Evolutionary conservation across 2,888 invertebrate genomes (phyloP), one percentile per base, ranked within the genome.

Genomic region (Drosophila greeni): DNA sequence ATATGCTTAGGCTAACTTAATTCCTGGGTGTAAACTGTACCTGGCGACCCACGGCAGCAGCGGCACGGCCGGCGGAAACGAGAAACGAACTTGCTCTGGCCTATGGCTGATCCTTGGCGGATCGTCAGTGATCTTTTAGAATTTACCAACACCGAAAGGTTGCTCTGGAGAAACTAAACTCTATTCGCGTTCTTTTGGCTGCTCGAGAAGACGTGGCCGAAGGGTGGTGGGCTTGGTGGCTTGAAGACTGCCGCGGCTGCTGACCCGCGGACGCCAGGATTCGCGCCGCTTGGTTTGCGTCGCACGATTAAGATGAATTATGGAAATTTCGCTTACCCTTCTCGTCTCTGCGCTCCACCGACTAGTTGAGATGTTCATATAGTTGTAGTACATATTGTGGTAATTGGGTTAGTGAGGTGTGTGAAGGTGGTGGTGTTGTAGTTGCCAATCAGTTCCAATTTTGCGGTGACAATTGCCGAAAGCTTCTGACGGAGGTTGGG

Each of bases 1-100:
- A 53, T 23, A 14, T 66, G 66, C 59, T 59, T 66, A 66, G 42
- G 66, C 49, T 66, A 58, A 26, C 68, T 67, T 59, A 68, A 51
- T 34, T 58, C 56, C 68, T 66, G 49, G 37, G 49, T 77, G 77
- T 82, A 82, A 78, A 77, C 77, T 78, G 81, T 76, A 82, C 77
- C 66, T 74, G 54, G 58, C 54, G 20, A 18, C 20, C 39, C 73
- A 57, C 36, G 47, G 53, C 73, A 68, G 58, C 70, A 74, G 37
- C 37, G 18, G 29, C 31, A 47, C 45, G 45, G 31, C 20, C 43
- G 43, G 59, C 59, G 39, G 54, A 51, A 72, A 45, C 42, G 66
- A 71, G 48, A 16, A 62, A 43, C 49, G 52, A 75, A 76, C 54
- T 64, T 57, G 70, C 55, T 45, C 62, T 71, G 72, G 86, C 74